Conservation (phyloP, 2,797 vertebrate genomes). For the Amblyopsis hoosieri region DNA sequence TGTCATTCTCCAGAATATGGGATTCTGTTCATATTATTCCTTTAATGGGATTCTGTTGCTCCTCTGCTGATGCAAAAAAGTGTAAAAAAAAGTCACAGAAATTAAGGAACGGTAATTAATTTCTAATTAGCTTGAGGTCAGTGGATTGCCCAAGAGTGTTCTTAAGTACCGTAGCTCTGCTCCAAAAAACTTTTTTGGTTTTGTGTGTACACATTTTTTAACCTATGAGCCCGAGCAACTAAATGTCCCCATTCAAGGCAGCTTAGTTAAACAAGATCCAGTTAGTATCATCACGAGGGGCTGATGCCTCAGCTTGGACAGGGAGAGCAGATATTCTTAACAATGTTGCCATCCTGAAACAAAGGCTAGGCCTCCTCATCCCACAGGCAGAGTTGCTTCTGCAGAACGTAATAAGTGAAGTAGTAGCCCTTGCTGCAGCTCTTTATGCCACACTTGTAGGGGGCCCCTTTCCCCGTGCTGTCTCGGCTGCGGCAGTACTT, state of each 20-base stretch:
- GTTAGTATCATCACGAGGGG: constrained; percentile 10
- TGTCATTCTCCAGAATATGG: constrained; percentile 50
- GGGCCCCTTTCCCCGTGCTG: constrained; percentile 75
- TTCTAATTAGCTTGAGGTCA: no score
- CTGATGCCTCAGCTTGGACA: constrained; percentile 16
- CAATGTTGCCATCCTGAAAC: constrained; percentile 14
- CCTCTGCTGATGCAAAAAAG: constrained; percentile 25
- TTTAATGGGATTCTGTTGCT: constrained; percentile 19
- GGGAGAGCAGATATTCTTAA: constrained; percentile 2
- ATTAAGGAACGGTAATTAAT: no score
- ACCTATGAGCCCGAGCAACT: constrained; percentile 36
- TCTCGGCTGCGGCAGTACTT: constrained; percentile 93
- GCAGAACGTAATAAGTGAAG: constrained; percentile 90
- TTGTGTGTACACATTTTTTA: constrained; percentile 45
- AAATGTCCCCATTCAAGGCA: constrained; percentile 45
- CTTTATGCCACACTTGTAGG: constrained; percentile 97
- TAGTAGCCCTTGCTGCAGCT: constrained; percentile 96
- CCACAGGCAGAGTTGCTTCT: constrained; percentile 94
- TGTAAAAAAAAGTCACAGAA: constrained; percentile 52
- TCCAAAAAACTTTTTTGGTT: constrained; percentile 55
- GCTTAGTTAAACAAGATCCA: constrained; percentile 20
- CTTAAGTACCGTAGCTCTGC: constrained; percentile 8
- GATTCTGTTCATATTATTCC: constrained; percentile 28
- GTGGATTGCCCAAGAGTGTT: constrained; percentile 9
- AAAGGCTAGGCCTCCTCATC: constrained; percentile 88